Percentiles rank a stretch among this genome's conserved stretches.
Conservation (phyloP, 2,797 vertebrate genomes). For the Momotus momota region DNA sequence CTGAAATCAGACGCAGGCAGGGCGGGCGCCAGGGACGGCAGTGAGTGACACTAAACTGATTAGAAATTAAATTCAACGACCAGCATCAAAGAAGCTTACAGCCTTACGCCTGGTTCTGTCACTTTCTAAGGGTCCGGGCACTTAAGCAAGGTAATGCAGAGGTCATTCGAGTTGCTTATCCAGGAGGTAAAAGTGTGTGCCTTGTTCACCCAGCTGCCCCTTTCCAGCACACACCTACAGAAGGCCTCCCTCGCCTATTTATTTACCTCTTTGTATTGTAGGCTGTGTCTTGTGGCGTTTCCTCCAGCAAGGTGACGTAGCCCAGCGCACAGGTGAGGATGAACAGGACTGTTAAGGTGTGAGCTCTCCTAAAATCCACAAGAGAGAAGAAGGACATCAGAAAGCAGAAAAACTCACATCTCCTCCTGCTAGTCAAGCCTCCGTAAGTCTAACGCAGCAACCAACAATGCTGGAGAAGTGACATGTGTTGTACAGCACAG, state of each 20-base stretch:
- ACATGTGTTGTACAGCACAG: neutral
- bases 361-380: conserved; percentile 88
- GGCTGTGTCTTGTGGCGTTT: conserved; percentile 95
- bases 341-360: conserved; percentile 95
- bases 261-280: conserved; percentile 95
- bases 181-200: fast-evolving
- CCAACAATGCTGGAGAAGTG: fast-evolving
- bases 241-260: neutral
- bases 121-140: neutral
- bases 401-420: neutral
- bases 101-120: neutral
- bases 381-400: neutral
- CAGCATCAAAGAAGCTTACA: neutral
- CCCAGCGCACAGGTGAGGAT: conserved; percentile 94
- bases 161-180: neutral
- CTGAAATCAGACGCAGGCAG: neutral
- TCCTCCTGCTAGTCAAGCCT: neutral
- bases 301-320: conserved; percentile 95
- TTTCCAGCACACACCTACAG: neutral
- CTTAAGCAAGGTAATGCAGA: neutral
- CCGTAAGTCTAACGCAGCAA: neutral
- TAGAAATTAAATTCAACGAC: neutral
- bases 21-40: neutral
- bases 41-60: neutral
- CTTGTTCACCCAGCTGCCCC: neutral